phyloP scores from a whole-genome alignment of 2,888 invertebrate genomes.

The Laspeyria flexula region DNA sequence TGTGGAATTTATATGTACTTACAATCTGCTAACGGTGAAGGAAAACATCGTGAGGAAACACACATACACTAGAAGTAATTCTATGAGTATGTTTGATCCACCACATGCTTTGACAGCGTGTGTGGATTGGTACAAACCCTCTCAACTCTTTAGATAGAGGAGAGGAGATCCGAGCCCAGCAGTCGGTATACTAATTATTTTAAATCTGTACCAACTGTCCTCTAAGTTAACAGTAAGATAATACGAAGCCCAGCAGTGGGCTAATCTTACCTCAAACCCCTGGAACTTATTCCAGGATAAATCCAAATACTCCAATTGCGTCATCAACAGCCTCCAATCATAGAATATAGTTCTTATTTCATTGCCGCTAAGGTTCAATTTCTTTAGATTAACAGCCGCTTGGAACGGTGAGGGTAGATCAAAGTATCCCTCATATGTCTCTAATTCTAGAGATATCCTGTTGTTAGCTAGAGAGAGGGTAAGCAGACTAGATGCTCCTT shows the following conservation, averaged over 20 bases:
- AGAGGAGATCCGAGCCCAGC: no score
- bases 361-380: slow-evolving; percentile 22
- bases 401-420: slow-evolving; percentile 14
- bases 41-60: no score
- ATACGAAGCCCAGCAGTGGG: no score
- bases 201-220: neutral
- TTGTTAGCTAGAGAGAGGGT: slow-evolving; percentile 43
- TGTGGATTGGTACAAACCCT: no score
- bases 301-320: slow-evolving; percentile 9
- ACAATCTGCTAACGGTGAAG: no score
- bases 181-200: neutral
- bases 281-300: slow-evolving; percentile 19
- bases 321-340: slow-evolving; percentile 19
- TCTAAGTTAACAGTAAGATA: no score
- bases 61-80: no score
- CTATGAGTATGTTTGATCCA: no score
- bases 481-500: slow-evolving; percentile 13
- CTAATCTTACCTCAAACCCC: slow-evolving; percentile 18
- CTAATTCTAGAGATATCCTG: slow-evolving; percentile 14
- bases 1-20: no score
- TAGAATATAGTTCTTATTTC: slow-evolving; percentile 15
- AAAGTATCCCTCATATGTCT: neutral
- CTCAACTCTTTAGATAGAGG: no score
- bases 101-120: no score
- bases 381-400: slow-evolving; percentile 2